Conservation (phyloP, 2,888 invertebrate species). For the Abscondita cerata region DNA sequence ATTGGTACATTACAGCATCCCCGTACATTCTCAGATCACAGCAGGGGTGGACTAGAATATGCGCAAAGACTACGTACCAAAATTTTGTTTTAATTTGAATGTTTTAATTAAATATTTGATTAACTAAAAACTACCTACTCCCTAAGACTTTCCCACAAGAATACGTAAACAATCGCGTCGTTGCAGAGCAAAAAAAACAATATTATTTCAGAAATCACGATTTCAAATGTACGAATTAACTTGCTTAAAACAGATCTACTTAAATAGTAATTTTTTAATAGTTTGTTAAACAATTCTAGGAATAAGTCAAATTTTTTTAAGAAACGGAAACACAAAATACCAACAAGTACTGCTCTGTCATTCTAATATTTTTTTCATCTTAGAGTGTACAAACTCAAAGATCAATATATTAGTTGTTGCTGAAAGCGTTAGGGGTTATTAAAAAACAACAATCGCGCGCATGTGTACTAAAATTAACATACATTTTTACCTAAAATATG, state of each 20-base stretch:
- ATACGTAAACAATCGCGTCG: no score
- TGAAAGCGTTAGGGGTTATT: slow-evolving; percentile 33
- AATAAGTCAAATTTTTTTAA: no score
- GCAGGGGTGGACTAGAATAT: slow-evolving; percentile 35
- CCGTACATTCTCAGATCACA: slow-evolving; percentile 41
- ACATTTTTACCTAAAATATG: background rate
- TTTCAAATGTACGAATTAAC: no score
- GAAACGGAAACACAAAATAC: no score
- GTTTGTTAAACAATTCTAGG: no score
- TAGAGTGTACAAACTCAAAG: slow-evolving; percentile 38
- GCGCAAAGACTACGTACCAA: background rate
- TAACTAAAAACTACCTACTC: no score
- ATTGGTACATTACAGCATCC: slow-evolving; percentile 53
- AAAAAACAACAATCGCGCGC: slow-evolving; percentile 18
- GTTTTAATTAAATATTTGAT: no score
- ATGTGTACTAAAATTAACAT: slow-evolving; percentile 11
- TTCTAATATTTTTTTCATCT: slow-evolving; percentile 30
- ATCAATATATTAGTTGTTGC: slow-evolving; percentile 39
- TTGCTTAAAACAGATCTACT: no score
- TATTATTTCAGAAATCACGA: no score
- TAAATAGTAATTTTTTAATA: no score
- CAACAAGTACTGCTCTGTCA: slow-evolving; percentile 9
- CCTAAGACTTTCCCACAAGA: no score
- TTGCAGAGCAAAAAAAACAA: no score
- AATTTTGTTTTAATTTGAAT: background rate